phyloP scores from a whole-genome alignment of 2,113 vertebrate species.

The Sprattus sprattus region DNA sequence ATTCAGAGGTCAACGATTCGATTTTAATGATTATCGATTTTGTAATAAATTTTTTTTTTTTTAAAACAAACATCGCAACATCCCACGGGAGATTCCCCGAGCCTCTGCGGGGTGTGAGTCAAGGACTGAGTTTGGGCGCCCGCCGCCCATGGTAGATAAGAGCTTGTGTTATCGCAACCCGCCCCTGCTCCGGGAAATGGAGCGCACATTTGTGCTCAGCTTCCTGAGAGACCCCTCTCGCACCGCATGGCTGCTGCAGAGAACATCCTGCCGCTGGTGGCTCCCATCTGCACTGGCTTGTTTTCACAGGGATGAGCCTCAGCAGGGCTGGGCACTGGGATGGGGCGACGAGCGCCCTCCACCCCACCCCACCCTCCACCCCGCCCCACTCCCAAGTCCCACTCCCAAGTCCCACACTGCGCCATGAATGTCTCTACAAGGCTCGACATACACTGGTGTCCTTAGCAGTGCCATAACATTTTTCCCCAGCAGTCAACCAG shows the following conservation, averaged over 20 bases:
- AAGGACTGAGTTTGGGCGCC: neutral
- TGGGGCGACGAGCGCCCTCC: neutral
- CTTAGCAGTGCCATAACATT: neutral
- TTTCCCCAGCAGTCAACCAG: neutral
- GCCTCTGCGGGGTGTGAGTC: neutral
- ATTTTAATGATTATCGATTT: too few relatives aligned
- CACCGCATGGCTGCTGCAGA: neutral
- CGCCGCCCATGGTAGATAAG: neutral
- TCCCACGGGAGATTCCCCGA: neutral
- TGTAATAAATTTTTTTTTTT: too few relatives aligned
- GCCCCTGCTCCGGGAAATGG: neutral
- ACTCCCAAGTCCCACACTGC: neutral
- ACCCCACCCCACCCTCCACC: too few relatives aligned
- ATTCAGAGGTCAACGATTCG: too few relatives aligned
- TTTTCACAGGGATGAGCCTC: neutral
- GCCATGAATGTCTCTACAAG: neutral
- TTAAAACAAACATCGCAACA: too few relatives aligned
- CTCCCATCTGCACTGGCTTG: neutral
- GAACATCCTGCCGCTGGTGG: neutral
- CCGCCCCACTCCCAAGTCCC: neutral
- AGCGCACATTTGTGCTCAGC: neutral
- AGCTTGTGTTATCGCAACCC: neutral
- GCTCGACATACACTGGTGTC: neutral
- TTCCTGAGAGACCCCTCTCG: constrained; percentile 7
- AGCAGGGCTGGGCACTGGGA: neutral